Evolutionary conservation across 2,113 vertebrate genomes (phyloP).

Genomic region (Camelus dromedarius): DNA sequence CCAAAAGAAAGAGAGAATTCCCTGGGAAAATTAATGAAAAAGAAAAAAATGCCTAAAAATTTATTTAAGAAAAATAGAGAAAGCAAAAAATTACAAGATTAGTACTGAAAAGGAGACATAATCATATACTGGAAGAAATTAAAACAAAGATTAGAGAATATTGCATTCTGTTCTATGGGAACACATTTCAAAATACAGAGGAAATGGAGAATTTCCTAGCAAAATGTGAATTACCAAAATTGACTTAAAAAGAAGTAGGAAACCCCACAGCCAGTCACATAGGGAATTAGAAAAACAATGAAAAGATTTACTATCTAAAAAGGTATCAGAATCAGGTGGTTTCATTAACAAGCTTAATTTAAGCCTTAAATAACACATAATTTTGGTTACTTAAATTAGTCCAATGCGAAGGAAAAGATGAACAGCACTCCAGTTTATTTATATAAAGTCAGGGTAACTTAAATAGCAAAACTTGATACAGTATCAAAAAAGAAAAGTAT

Average conservation of each 20-base stretch:
- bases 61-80: conserved; percentile 35
- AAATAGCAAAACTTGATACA: background rate
- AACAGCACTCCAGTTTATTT: background rate
- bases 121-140: background rate
- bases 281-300: background rate
- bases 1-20: background rate
- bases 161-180: background rate
- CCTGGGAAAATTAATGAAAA: conserved; percentile 39
- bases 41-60: conserved; percentile 28
- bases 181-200: background rate
- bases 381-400: background rate
- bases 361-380: background rate
- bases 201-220: background rate
- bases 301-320: background rate
- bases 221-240: conserved; percentile 19
- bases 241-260: background rate
- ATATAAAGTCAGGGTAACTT: background rate
- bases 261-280: background rate
- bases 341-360: conserved; percentile 20
- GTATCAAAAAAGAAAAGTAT: background rate
- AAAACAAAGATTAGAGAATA: background rate
- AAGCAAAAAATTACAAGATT: background rate
- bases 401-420: background rate
- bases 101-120: background rate
- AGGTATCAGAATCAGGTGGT: background rate